Percentiles rank a stretch among this genome's conserved stretches.
These are phyloP conservation scores for Sarcophilus harrisii DNA, from an alignment of 2,797 vertebrate genomes.

Conservation along the genomic window DNA sequence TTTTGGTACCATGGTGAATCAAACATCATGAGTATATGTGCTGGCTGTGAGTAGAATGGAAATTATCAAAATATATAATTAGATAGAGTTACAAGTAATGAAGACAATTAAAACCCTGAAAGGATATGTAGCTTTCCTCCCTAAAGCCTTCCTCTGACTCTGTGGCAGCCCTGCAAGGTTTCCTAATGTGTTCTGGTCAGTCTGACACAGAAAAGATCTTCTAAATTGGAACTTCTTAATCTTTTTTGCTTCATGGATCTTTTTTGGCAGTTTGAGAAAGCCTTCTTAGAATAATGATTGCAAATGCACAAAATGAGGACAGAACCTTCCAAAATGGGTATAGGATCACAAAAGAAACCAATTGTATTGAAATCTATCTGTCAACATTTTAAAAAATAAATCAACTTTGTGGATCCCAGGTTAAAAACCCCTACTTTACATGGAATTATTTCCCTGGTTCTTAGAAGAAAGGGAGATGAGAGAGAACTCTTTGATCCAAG, in stretches of 20 bases:
- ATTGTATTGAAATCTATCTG: background rate
- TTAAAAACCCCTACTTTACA: background rate
- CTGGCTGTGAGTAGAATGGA: background rate
- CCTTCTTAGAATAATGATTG: background rate
- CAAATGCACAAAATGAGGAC: background rate
- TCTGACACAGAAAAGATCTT: background rate
- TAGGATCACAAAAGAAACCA: background rate
- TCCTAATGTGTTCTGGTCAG: background rate
- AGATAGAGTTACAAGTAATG: slow-evolving; percentile 30
- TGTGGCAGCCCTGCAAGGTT: background rate
- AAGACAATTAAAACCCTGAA: slow-evolving; percentile 17
- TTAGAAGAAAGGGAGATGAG: background rate
- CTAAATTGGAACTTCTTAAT: background rate
- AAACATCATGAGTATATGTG: background rate
- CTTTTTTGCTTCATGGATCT: background rate
- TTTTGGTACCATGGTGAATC: background rate
- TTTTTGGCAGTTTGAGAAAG: background rate
- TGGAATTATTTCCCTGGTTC: background rate
- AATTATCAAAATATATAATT: slow-evolving; percentile 29
- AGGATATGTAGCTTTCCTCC: slow-evolving; percentile 39
- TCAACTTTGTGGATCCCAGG: background rate
- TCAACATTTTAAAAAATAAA: background rate
- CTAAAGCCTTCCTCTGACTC: slow-evolving; percentile 9
- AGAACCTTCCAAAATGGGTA: background rate
- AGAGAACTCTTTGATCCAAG: background rate